phyloP scores from a whole-genome alignment of 2,888 invertebrate genomes.

The Caenorhabditis japonica region DNA sequence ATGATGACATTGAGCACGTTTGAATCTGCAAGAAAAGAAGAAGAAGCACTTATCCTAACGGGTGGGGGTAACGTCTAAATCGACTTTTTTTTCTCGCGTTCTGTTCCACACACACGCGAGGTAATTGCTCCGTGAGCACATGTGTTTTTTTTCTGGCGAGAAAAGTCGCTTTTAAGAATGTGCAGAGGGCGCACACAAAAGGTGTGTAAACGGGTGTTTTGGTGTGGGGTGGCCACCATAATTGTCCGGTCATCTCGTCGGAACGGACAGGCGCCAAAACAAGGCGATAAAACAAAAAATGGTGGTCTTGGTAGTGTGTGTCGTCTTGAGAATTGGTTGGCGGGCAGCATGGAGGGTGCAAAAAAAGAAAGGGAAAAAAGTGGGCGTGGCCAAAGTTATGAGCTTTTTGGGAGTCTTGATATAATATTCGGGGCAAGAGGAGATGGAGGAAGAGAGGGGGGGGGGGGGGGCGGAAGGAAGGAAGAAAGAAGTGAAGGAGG shows the following conservation, averaged over 20 bases:
- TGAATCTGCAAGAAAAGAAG: too few relatives aligned
- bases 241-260: slow-evolving; percentile 1
- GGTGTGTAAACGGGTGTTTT: too few relatives aligned
- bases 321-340: slow-evolving; percentile 7
- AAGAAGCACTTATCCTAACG: too few relatives aligned
- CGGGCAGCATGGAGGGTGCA: slow-evolving; percentile 18
- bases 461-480: slow-evolving; percentile 1
- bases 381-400: slow-evolving; percentile 45
- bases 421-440: slow-evolving; percentile 40
- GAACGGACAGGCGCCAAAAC: slow-evolving; percentile 14
- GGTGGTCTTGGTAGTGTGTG: slow-evolving; percentile 3
- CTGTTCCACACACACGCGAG: too few relatives aligned
- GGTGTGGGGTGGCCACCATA: too few relatives aligned
- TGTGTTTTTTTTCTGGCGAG: slow-evolving; percentile 19
- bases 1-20: too few relatives aligned
- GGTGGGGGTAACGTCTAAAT: too few relatives aligned
- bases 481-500: slow-evolving; percentile 1
- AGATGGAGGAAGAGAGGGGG: neutral
- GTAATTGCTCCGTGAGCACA: slow-evolving; percentile 28
- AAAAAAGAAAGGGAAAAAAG: slow-evolving; percentile 33
- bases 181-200: too few relatives aligned
- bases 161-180: too few relatives aligned
- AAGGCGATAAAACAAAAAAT: slow-evolving; percentile 40
- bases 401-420: slow-evolving; percentile 46
- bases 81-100: neutral